Evolutionary conservation across 2,888 invertebrate genomes (phyloP), one percentile per base, ranked within the genome.

Genomic region (Eupithecia centaureata): DNA sequence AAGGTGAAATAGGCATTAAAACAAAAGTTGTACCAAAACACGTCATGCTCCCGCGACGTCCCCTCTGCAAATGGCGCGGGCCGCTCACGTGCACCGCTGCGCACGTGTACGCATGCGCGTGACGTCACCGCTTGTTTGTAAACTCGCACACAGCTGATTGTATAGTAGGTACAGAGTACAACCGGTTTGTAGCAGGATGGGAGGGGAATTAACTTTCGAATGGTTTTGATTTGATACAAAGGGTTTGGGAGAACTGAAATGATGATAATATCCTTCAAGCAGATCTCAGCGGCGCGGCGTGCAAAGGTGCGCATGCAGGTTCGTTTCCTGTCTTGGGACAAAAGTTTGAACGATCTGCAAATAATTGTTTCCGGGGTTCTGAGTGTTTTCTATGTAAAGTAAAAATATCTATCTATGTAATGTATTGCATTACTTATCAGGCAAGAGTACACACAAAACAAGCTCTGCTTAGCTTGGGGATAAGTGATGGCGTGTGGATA

Each of bases 71-170:
- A 56, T 56, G 56, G 28, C 56, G 15, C 38, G 22, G 52, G 15
- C 32, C 33, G 42, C 57, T 61, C 64, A 61, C 68, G 64, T 61
- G 61, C 52, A 38, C 28, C 33, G 33, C 42, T n/a, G 18, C 42
- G 65, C 62, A 63, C 68, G 57, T 59, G 63, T 35, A 67, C 69
- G 75, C 67, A 60, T 67, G 70, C 69, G 71, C 72, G 70, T 73
- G 75, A 76, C 75, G 75, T 76, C 75, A 76, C 71, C 57, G n/a
- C 67, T 72, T 76, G 75, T 76, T 76, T 73, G 74, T 74, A 76
- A 76, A 76, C 71, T 71, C 22, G 12, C 63, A 59, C 38, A 67
- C 72, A 72, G 72, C 72, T 72, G 72, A 68, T 67, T 65, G 68
- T 66, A 60, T 61, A 69, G 30, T 52, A 33, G 7, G 30, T 35